Base-by-base conservation (phyloP, 1,140 invertebrate genomes). In the Acromyrmex heyeri region DNA sequence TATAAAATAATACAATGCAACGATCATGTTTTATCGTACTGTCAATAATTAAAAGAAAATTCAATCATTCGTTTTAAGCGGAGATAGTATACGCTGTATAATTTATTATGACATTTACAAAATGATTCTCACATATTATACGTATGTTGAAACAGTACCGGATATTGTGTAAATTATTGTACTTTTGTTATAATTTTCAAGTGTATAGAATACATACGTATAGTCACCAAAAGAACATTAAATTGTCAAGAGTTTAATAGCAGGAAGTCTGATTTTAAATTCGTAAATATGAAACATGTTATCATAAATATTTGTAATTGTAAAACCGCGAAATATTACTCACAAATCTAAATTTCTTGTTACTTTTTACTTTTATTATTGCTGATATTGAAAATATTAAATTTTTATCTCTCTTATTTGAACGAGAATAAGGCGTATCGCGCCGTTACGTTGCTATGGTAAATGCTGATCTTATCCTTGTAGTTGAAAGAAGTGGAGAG, bases 401-500 rank as follows among this genome's bases (percentile, higher is more conserved):
- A 24, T 62, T 61, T 61, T 62, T 61, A 18, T 77, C 57, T 77
- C 38, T n/a, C 50, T 55, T 24, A 38, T 12, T 38, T 38, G n/a
- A 67, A 67, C 12, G 62, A 55, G 59, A 12, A 76, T 12, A 61
- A 24, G 8, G n/a, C 30, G 27, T 79, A 24, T 21, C 4, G 34
- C 6, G 24, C 10, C 10, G 30, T 10, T 34, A 18, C 8, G 38
- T 14, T 27, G 7, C 67, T 48, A 61, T 1, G 48, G 65, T 44
- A 83, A 83, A 21, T 75, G 57, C 69, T 24, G 69, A 83, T 83
- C 53, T 75, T 61, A 83, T 83, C 55, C 38, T 50, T 34, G 55
- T 75, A 34, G 57, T 24, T 50, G 18, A 34, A 61, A 73, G 79
- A 62, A 83, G 21, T 48, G 34, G 18, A 59, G 34, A 59, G 55